A percentile compares a stretch with the other conserved stretches of the same genome.
These are phyloP conservation scores for Catonia carolina DNA, from an alignment of 2,888 invertebrate genomes.

Conservation along the genomic window DNA sequence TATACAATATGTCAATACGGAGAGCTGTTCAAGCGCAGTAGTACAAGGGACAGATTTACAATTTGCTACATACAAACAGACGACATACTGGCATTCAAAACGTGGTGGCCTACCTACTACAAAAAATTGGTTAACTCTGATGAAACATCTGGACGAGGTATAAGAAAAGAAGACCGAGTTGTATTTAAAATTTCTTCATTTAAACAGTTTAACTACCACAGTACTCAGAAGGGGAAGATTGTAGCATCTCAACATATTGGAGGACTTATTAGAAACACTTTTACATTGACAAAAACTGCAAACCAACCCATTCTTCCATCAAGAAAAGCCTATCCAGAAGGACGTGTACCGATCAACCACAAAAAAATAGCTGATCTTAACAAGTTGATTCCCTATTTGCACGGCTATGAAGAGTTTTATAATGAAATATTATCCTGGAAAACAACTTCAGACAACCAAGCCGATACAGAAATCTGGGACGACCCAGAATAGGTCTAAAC, in stretches of 20 bases:
- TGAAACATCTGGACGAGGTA: not conserved
- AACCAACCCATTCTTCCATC: not conserved
- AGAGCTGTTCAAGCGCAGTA: not conserved
- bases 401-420: too few species aligned
- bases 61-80: not conserved
- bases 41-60: not conserved
- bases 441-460: too few species aligned
- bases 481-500: too few species aligned
- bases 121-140: not conserved
- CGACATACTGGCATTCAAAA: not conserved
- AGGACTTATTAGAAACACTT: not conserved
- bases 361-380: too few species aligned
- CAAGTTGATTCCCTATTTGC: too few species aligned
- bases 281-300: not conserved
- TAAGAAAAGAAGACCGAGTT: not conserved
- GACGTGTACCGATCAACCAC: too few species aligned
- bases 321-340: conserved; percentile 1
- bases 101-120: conserved; percentile 5
- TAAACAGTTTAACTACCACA: conserved; percentile 11
- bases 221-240: not conserved
- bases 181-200: conserved; percentile 7
- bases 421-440: too few species aligned
- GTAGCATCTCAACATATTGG: not conserved
- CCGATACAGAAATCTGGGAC: too few species aligned
- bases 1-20: conserved; percentile 3